Evolutionary conservation across 2,113 vertebrate species (phyloP), one percentile per base, ranked within the genome.

Genomic region (Chamaetylas fuelleborni): DNA sequence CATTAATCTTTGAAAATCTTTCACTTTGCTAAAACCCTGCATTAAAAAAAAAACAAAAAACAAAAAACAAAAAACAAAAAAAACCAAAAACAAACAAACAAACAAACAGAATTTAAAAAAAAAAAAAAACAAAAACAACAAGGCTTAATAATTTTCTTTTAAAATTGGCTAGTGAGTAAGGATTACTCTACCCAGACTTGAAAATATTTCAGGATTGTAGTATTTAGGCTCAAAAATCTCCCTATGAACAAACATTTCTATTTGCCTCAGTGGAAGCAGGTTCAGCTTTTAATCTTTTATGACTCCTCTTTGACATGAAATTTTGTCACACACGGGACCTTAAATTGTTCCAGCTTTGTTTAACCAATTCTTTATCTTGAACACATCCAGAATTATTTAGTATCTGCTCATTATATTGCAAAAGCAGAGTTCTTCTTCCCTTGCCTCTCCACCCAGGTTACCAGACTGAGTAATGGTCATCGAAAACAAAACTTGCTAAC

Each of bases 1-100:
- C 71, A 94, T 94, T 38, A 90, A 88, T 66, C 64, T 92, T 78
- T 73, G 66, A 36, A 90, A 88, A 80, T 22, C 61, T 81, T 96
- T 86, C 12, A 51, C 70, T 66, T 48, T 53, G 64, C 86, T 94
- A 95, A 93, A 96, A 96, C 72, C 5, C 38, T 86, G 57, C 70
- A 56, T 56, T 36, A 36, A 36, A 36, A 36, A 36, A 36, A 36
- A 19, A 15, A 25, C 8, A 53, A 53, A 12, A 16, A 38, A 38
- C 38, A 38, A 9, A 23, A 40, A 40, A 40, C 38, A 38, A 9
- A 19, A 14, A 24, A 10, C 51, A 42, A 12, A 19, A 9, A 23
- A 40, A 40, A 38, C 38, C 40, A 40, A 25, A 50, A 33, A 15
- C 17, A 36, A 60, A 11, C 38, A 38, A 42, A 14, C 40, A 42